phyloP scores from a whole-genome alignment of 2,888 invertebrate genomes.

The Creontiades dilutus region DNA sequence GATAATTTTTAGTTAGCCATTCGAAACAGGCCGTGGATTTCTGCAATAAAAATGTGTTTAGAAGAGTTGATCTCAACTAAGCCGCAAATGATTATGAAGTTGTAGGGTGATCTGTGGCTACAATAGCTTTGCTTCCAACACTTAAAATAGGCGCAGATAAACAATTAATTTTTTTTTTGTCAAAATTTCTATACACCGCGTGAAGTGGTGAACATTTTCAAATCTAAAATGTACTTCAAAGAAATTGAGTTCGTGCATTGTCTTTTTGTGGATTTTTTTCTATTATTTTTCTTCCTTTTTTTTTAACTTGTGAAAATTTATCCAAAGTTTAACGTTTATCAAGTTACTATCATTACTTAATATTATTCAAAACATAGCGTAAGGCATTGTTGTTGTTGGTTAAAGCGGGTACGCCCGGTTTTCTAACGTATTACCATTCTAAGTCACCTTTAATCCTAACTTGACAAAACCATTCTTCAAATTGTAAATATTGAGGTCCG shows the following conservation, averaged over 20 bases:
- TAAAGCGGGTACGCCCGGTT: slow-evolving; percentile 30
- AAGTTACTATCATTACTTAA: slow-evolving; percentile 21
- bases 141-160: no score
- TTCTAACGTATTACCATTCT: slow-evolving; percentile 56
- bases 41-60: not conserved
- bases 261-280: no score
- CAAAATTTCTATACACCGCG: no score
- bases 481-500: slow-evolving; percentile 48
- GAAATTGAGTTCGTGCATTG: no score
- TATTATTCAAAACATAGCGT: not conserved
- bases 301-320: slow-evolving; percentile 13
- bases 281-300: not conserved
- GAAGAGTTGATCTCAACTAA: not conserved
- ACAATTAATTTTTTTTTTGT: no score
- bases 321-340: slow-evolving; percentile 40
- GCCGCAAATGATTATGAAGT: not conserved
- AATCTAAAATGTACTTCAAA: no score
- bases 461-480: slow-evolving; percentile 29
- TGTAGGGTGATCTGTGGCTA: no score
- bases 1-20: not conserved
- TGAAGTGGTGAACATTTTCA: no score
- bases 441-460: slow-evolving; percentile 61
- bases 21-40: slow-evolving; percentile 20
- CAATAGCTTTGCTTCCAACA: no score
- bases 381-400: slow-evolving; percentile 22